Base-by-base conservation (phyloP, 2,797 vertebrate genomes). In the Darevskia nairensis region DNA sequence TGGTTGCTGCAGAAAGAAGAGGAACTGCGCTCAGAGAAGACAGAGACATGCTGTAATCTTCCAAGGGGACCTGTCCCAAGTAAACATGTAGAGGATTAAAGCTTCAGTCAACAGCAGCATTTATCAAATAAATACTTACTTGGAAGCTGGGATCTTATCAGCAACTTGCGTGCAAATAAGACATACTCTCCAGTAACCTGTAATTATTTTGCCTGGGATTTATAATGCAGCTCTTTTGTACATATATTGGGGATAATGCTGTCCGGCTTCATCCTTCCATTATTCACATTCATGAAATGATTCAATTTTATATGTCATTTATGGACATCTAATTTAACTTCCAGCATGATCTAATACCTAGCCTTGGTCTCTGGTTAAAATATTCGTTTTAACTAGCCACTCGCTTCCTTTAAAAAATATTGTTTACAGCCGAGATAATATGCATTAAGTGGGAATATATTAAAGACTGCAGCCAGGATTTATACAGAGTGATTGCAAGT, bases 11-110 rank as follows among this genome's bases (percentile, higher is more conserved):
- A 93, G 92, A 92, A 93, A 94, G 88, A 91, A 94, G 89, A 79
- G 91, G 90, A 92, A 82, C 66, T 90, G 84, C 92, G 88, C 82
- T 93, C 94, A 92, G 94, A 91, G 95, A 96, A 95, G 91, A 87
- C 89, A 92, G 85, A 94, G 93, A 77, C 59, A 86, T 69, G 46
- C 44, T 69, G 71, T 32, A 75, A 41, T 55, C 84, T 81, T 89
- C 44, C 17, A 68, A 2, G 76, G 44, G 71, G 64, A 82, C 11
- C 5, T n/a, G 21, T 23, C 59, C 25, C 11, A 41, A 82, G 61
- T 68, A 89, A 77, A 76, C 11, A 21, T 85, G 84, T 39, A 71
- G 27, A 68, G 79, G 78, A 89, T 82, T 76, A 81, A n/a, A 23
- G 72, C 69, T 86, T 86, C 89, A 94, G 93, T 88, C 90, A 91